These are phyloP conservation scores for Ictalurus furcatus DNA, from an alignment of 2,113 vertebrate genomes.

Conservation along the genomic window DNA sequence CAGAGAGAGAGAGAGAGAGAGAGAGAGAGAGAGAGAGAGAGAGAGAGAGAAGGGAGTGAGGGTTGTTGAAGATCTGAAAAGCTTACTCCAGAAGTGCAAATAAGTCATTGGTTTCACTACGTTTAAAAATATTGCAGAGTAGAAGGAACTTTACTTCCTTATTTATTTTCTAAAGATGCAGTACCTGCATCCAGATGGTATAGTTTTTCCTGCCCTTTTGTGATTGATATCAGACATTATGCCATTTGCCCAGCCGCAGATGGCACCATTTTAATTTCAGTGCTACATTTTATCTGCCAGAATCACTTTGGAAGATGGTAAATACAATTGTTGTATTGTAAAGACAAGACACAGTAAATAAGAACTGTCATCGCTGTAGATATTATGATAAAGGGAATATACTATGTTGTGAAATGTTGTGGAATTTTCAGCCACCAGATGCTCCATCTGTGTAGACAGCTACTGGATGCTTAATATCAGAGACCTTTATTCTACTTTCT, in stretches of 20 bases:
- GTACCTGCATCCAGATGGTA: constrained; percentile 70
- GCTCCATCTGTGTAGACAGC: background rate
- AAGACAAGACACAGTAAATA: background rate
- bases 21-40: too few species aligned
- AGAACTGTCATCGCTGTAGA: background rate
- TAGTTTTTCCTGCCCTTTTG: constrained; percentile 56
- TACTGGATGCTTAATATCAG: background rate
- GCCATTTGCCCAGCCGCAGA: constrained; percentile 65
- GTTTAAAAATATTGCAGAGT: background rate
- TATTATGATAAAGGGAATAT: background rate
- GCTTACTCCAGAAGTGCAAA: constrained; percentile 26
- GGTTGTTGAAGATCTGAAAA: background rate
- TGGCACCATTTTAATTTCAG: constrained; percentile 67
- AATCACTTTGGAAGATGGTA: constrained; percentile 52
- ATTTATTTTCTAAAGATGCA: constrained; percentile 50
- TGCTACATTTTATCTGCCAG: constrained; percentile 63
- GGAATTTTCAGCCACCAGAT: background rate
- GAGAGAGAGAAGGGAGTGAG: too few species aligned
- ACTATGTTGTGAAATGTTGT: constrained; percentile 14
- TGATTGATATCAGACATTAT: constrained; percentile 68
- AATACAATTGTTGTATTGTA: background rate
- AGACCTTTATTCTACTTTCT: constrained; percentile 12
- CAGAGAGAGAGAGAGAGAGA: too few species aligned
- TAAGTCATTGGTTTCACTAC: constrained; percentile 46
- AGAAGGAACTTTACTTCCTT: constrained; percentile 16